Percentiles rank a stretch among this genome's conserved stretches.
phyloP scores from a whole-genome alignment of 2,888 invertebrate genomes.

The Zootermopsis nevadensis region DNA sequence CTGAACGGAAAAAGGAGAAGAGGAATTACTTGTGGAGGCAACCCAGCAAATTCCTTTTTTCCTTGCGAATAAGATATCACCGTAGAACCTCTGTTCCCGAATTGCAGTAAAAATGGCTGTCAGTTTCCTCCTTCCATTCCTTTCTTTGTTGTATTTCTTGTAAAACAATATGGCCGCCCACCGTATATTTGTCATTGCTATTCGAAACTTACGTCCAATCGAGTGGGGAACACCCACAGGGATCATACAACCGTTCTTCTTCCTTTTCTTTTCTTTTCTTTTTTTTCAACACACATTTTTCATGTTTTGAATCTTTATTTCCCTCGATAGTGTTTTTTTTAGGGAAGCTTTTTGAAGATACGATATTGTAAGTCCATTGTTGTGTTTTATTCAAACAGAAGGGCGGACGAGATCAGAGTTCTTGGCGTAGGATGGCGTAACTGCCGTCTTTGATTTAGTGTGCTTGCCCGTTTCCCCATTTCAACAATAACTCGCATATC shows the following conservation, averaged over 20 bases:
- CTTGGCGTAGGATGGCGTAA: neutral
- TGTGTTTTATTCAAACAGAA: slow-evolving; percentile 35
- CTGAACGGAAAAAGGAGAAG: neutral
- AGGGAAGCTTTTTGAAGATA: slow-evolving; percentile 17
- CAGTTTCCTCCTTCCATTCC: neutral
- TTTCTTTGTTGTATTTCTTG: neutral
- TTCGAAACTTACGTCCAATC: slow-evolving; percentile 41
- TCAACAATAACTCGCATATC: neutral
- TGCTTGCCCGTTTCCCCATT: neutral
- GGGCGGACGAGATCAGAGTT: neutral
- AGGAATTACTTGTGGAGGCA: neutral
- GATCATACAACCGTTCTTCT: neutral
- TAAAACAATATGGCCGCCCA: slow-evolving; percentile 30
- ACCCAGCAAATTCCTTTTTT: neutral
- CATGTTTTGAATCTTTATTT: slow-evolving; percentile 49
- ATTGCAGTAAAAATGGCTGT: neutral
- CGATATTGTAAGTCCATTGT: slow-evolving; percentile 23
- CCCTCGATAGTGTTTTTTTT: slow-evolving; percentile 47
- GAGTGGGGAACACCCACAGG: neutral
- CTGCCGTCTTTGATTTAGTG: neutral
- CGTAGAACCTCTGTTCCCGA: neutral
- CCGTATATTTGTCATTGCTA: slow-evolving; percentile 42
- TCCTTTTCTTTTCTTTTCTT: neutral
- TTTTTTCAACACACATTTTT: slow-evolving; percentile 43
- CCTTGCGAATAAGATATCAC: neutral